These are phyloP conservation scores for Amblyopsis rosae DNA, from an alignment of 2,113 vertebrate species.

Conservation along the genomic window DNA sequence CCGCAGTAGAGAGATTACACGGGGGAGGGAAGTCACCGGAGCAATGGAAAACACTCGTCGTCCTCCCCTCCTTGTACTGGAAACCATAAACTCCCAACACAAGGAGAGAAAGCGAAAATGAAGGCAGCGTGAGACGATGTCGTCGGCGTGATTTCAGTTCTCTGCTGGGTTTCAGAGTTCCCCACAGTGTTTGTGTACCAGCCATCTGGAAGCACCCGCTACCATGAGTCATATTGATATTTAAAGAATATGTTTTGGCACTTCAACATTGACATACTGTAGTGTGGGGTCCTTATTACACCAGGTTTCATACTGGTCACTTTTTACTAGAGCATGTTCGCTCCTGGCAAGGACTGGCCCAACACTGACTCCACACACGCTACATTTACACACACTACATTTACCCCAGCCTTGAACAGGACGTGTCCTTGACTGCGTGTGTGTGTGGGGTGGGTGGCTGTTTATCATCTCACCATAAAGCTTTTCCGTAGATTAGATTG, in stretches of 20 bases:
- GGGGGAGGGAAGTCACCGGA: conserved; percentile 29
- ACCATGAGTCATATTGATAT: neutral
- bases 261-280: no score
- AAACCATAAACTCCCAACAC: conserved; percentile 58
- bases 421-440: conserved; percentile 29
- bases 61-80: neutral
- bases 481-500: conserved; percentile 48
- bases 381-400: neutral
- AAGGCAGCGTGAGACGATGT: conserved; percentile 29
- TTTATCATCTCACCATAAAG: conserved; percentile 49
- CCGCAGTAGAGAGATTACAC: conserved; percentile 22
- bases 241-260: no score
- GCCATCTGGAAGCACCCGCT: neutral
- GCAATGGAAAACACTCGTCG: neutral
- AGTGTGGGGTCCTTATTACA: no score
- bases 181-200: conserved; percentile 11
- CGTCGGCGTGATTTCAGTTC: conserved; percentile 18
- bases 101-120: conserved; percentile 25
- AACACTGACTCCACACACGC: conserved; percentile 13
- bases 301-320: no score
- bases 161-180: conserved; percentile 17
- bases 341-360: neutral
- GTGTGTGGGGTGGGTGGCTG: neutral
- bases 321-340: neutral
- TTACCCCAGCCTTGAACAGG: conserved; percentile 21